These are phyloP conservation scores for Brachypterus glaber DNA, from an alignment of 2,888 invertebrate species.

Conservation along the genomic window DNA sequence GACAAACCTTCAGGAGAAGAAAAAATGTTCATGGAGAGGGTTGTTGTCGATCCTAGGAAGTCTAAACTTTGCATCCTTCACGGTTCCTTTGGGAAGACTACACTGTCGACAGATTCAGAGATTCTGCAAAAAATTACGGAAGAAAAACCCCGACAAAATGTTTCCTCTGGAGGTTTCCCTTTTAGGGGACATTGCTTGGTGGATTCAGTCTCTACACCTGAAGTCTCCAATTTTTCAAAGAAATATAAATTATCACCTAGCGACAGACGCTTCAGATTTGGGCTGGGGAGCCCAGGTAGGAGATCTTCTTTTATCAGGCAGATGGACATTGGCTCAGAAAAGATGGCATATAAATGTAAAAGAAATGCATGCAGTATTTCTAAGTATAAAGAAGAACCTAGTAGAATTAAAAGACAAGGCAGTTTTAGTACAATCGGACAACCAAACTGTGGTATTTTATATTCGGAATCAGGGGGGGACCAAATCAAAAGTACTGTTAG, in stretches of 20 bases:
- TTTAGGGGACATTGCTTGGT: slow-evolving; percentile 2
- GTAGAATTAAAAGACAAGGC: slow-evolving; percentile 8
- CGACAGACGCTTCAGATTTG: slow-evolving; percentile 12
- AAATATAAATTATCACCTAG: slow-evolving; percentile 3
- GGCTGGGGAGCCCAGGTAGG: slow-evolving; percentile 11
- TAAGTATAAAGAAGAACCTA: slow-evolving; percentile 3
- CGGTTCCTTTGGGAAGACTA: slow-evolving; percentile 4
- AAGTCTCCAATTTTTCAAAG: slow-evolving; percentile 13
- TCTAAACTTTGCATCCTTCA: background rate
- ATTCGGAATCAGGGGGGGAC: slow-evolving; percentile 14
- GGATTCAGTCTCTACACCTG: too few relatives aligned
- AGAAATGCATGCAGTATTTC: slow-evolving; percentile 11
- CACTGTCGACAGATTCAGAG: background rate
- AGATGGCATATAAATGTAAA: too few relatives aligned
- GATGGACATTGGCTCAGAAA: slow-evolving; percentile 7
- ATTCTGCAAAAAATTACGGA: background rate
- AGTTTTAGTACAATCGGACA: slow-evolving; percentile 13
- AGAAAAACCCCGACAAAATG: background rate
- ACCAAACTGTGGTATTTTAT: slow-evolving; percentile 12
- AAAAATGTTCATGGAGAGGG: background rate
- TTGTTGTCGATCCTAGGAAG: background rate
- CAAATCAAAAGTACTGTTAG: slow-evolving; percentile 3
- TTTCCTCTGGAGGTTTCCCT: background rate
- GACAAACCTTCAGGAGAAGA: background rate
- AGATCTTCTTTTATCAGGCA: background rate